Conservation (phyloP, 2,113 vertebrate species). For the Gallinago paraguaiae region DNA sequence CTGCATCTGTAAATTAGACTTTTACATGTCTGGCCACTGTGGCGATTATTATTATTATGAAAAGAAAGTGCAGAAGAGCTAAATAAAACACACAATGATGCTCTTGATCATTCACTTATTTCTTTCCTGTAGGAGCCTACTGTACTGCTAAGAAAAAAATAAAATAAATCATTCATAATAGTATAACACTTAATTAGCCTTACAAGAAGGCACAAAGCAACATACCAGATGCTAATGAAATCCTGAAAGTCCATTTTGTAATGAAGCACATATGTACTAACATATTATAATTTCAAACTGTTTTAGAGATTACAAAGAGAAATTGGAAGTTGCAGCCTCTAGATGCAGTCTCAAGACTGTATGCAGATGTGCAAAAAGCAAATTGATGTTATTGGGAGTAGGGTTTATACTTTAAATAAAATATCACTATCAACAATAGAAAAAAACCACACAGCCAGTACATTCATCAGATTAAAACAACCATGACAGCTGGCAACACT, state of each 20-base stretch:
- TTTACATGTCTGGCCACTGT: background rate
- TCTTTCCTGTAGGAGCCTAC: background rate
- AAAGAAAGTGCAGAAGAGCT: background rate
- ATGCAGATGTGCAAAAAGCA: background rate
- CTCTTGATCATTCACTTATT: background rate
- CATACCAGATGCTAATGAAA: constrained; percentile 47
- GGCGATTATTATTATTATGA: background rate
- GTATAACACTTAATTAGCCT: constrained; percentile 27
- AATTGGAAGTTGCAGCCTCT: background rate
- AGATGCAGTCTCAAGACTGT: background rate
- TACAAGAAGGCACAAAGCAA: background rate
- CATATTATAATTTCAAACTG: constrained; percentile 18
- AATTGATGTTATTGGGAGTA: background rate
- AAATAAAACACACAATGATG: background rate
- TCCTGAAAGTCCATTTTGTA: constrained; percentile 37
- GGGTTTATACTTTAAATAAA: background rate
- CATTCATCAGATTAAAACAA: background rate
- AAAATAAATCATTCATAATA: background rate
- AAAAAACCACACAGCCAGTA: background rate
- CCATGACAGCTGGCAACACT: background rate
- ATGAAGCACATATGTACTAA: background rate
- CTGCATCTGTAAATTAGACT: background rate
- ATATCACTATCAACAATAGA: background rate
- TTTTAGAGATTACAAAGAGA: background rate
- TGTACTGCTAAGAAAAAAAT: background rate